Evolutionary conservation across 2,888 invertebrate genomes (phyloP).

Genomic region (Drosophila ochracea): DNA sequence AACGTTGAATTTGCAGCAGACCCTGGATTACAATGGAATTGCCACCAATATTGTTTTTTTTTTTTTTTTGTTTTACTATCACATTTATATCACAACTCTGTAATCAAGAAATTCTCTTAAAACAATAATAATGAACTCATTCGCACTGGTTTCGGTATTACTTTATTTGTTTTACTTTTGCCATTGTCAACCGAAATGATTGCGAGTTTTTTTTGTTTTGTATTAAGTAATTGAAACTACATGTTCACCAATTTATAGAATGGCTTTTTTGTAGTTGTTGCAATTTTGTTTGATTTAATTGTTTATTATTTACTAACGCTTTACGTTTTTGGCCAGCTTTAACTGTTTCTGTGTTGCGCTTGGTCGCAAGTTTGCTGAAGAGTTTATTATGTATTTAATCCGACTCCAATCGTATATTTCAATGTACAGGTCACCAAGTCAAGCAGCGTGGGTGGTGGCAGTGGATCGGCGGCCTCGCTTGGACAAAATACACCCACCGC

Average conservation of each 20-base stretch:
- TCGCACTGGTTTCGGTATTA: slow-evolving; percentile 54
- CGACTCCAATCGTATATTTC: slow-evolving; percentile 14
- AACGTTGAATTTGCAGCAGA: neutral
- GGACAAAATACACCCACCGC: slow-evolving; percentile 82
- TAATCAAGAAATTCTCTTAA: neutral
- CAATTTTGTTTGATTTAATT: slow-evolving; percentile 37
- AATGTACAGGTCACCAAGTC: slow-evolving; percentile 58
- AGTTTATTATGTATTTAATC: neutral
- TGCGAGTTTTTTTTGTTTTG: slow-evolving; percentile 6
- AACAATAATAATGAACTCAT: neutral
- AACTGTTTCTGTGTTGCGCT: slow-evolving; percentile 45
- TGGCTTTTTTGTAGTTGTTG: slow-evolving; percentile 40
- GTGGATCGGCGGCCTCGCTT: slow-evolving; percentile 60
- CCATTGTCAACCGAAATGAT: slow-evolving; percentile 5
- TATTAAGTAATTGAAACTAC: slow-evolving; percentile 6
- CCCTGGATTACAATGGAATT: neutral
- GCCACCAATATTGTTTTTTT: slow-evolving; percentile 20
- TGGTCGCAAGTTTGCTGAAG: neutral
- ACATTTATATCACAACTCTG: neutral
- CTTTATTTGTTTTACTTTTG: slow-evolving; percentile 14
- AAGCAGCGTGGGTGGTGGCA: slow-evolving; percentile 49
- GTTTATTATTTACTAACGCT: slow-evolving; percentile 61
- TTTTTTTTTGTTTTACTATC: slow-evolving; percentile 6
- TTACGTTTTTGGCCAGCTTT: slow-evolving; percentile 45
- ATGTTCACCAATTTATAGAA: slow-evolving; percentile 10